Evolutionary conservation across 2,888 invertebrate species (phyloP).

Genomic region (Bedellia somnulentella): DNA sequence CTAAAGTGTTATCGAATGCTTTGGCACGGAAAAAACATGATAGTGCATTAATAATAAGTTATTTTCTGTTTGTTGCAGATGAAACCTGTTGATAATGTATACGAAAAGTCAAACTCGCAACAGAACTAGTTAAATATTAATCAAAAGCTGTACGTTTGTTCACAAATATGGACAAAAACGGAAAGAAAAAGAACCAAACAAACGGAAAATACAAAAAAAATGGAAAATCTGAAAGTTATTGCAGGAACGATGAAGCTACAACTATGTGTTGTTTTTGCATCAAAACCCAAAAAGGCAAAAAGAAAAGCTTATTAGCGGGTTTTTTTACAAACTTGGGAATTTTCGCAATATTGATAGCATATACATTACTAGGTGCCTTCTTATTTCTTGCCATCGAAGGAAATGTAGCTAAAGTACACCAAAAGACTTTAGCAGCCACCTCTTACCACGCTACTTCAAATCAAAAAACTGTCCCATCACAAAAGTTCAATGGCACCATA

Average conservation of each 20-base stretch:
- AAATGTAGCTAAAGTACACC: constrained; percentile 54
- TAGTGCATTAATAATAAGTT: too few relatives aligned
- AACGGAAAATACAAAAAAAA: constrained; percentile 52
- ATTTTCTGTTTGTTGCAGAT: too few relatives aligned
- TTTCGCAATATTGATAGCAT: constrained; percentile 76
- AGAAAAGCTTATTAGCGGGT: constrained; percentile 61
- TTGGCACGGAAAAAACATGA: too few relatives aligned
- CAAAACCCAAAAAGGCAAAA: constrained; percentile 48
- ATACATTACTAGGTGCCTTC: constrained; percentile 74
- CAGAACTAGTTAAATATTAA: too few relatives aligned
- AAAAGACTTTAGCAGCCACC: constrained; percentile 50
- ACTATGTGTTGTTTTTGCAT: constrained; percentile 52
- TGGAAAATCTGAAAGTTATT: constrained; percentile 33
- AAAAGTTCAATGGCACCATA: constrained; percentile 37
- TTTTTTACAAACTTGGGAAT: constrained; percentile 81
- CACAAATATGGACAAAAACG: constrained; percentile 41
- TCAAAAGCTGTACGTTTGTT: too few relatives aligned
- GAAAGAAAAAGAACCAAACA: constrained; percentile 41
- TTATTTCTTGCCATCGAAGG: constrained; percentile 85
- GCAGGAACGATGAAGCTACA: constrained; percentile 31
- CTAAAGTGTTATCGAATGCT: too few relatives aligned
- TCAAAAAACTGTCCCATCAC: constrained; percentile 27
- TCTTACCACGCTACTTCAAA: constrained; percentile 43
- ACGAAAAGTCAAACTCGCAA: too few relatives aligned
- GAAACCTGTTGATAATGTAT: too few relatives aligned